Evolutionary conservation across 2,797 vertebrate species (phyloP).

Genomic region (Diglossa cyanea): DNA sequence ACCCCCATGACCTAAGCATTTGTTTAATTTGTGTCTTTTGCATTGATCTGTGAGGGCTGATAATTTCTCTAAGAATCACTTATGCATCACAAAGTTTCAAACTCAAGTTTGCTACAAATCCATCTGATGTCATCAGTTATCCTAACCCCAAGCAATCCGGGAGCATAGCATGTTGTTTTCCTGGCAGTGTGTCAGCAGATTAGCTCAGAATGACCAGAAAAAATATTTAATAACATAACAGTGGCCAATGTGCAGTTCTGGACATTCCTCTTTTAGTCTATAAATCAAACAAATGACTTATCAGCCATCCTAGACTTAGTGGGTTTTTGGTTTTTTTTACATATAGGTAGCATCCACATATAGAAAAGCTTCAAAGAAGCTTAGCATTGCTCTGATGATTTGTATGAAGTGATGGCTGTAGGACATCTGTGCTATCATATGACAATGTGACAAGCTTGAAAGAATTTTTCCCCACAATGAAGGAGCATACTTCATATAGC

Average conservation of each 20-base stretch:
- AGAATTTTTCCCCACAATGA: not conserved
- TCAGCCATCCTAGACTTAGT: not conserved
- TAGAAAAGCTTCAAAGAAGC: not conserved
- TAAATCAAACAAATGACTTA: slow-evolving; percentile 39
- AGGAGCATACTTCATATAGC: not conserved
- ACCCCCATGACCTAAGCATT: not conserved
- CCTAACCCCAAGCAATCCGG: not conserved
- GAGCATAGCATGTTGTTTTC: slow-evolving; percentile 27
- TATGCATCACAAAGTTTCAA: not conserved
- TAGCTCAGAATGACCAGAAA: slow-evolving; percentile 52
- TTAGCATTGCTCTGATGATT: not conserved
- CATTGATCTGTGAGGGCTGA: not conserved
- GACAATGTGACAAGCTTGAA: not conserved
- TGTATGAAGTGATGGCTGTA: not conserved
- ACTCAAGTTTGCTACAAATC: not conserved
- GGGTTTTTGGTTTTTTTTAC: not conserved
- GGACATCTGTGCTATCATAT: not conserved
- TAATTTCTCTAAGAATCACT: not conserved
- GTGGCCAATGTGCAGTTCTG: slow-evolving; percentile 6
- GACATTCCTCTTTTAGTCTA: not conserved
- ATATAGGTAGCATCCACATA: not conserved
- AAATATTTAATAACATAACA: slow-evolving; percentile 55
- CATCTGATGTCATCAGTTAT: slow-evolving; percentile 52
- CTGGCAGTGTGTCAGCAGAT: slow-evolving; percentile 33
- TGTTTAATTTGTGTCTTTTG: not conserved